Conservation (phyloP, 2,113 vertebrate species). For the Solea solea region DNA sequence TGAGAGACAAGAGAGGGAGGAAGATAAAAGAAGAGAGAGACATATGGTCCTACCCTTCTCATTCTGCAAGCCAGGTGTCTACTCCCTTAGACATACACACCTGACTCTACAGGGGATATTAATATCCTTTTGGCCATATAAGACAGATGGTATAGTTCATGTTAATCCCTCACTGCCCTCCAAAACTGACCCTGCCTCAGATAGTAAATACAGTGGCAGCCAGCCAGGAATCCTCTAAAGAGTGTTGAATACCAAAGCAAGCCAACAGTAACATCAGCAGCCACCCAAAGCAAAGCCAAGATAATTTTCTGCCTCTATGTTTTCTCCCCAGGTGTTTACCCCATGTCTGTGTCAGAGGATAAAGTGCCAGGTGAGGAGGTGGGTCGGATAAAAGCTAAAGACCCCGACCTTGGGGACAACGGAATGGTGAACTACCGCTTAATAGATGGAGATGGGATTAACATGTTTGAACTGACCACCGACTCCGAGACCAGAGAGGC, state of each 20-base stretch:
- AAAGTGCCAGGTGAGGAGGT: constrained; percentile 93
- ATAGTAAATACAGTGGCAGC: constrained; percentile 60
- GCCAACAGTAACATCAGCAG: neutral
- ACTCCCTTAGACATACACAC: constrained; percentile 44
- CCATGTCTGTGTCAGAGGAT: constrained; percentile 93
- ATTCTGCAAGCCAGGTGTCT: constrained; percentile 72
- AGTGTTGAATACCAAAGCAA: constrained; percentile 29
- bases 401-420: constrained; percentile 94
- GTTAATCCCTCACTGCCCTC: constrained; percentile 60
- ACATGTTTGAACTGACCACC: constrained; percentile 90
- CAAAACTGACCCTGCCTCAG: constrained; percentile 56
- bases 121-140: constrained; percentile 52
- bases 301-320: neutral
- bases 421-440: constrained; percentile 92
- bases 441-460: constrained; percentile 91
- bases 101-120: constrained; percentile 58
- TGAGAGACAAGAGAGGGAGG: constrained; percentile 7
- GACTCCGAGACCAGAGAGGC: constrained; percentile 96
- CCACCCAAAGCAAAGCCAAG: neutral
- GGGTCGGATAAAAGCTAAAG: constrained; percentile 94
- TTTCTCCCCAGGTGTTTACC: constrained; percentile 87
- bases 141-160: constrained; percentile 67
- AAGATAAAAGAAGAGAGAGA: constrained; percentile 27
- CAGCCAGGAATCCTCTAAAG: constrained; percentile 32
- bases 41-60: constrained; percentile 73